Conservation (phyloP, 2,113 vertebrate genomes). For the Orthonyx spaldingii region DNA sequence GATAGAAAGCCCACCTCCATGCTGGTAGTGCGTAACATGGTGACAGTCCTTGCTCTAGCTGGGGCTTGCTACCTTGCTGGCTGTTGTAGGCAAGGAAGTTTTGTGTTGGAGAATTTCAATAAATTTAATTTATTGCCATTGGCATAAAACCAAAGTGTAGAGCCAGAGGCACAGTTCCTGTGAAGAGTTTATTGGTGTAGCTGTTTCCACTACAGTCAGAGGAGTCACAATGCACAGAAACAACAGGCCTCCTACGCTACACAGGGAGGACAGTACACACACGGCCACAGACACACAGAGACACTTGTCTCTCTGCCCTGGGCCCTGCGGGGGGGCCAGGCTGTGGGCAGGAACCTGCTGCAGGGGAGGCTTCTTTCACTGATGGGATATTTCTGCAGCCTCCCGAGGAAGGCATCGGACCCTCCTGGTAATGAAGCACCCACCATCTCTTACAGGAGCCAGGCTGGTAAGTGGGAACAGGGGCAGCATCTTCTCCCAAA, state of each 20-base stretch:
- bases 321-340: not conserved
- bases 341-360: constrained; percentile 28
- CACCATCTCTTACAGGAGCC: not conserved
- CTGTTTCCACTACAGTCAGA: constrained; percentile 63
- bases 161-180: not conserved
- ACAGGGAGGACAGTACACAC: constrained; percentile 48
- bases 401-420: not conserved
- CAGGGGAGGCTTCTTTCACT: not conserved
- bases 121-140: not conserved
- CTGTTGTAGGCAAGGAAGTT: not conserved
- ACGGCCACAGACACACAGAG: constrained; percentile 39
- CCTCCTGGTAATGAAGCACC: not conserved
- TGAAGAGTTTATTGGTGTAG: constrained; percentile 64
- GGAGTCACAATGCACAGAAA: constrained; percentile 57
- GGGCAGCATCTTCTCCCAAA: not conserved
- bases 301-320: not conserved
- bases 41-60: not conserved
- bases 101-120: not conserved
- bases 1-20: not conserved
- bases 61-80: not conserved
- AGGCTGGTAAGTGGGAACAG: not conserved
- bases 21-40: not conserved
- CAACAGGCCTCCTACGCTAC: constrained; percentile 57
- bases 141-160: not conserved
- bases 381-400: not conserved